Percentiles rank a stretch among this genome's conserved stretches.
Evolutionary conservation across 2,888 invertebrate genomes (phyloP).

Genomic region (Drosophila dives): DNA sequence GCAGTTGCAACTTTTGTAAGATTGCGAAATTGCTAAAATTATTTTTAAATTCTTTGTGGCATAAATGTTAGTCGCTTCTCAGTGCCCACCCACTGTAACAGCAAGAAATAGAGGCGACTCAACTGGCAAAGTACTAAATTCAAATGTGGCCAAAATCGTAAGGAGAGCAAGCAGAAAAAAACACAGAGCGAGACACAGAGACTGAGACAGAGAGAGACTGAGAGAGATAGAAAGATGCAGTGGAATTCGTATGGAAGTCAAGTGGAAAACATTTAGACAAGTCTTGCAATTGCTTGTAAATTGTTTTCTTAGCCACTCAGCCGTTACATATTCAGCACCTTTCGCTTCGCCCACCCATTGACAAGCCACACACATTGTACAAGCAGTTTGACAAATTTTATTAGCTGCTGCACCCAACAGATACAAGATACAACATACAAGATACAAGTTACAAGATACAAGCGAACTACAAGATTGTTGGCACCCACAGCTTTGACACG

Average conservation of each 20-base stretch:
- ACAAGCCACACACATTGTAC: slow-evolving; percentile 38
- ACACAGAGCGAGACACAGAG: background rate
- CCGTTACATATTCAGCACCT: slow-evolving; percentile 74
- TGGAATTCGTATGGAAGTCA: slow-evolving; percentile 67
- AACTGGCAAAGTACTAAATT: slow-evolving; percentile 19
- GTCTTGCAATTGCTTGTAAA: slow-evolving; percentile 12
- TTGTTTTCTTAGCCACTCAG: slow-evolving; percentile 58
- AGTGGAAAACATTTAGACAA: slow-evolving; percentile 53
- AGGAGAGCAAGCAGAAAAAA: slow-evolving; percentile 42
- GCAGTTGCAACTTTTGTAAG: slow-evolving; percentile 21
- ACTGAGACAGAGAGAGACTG: background rate
- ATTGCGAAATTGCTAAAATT: slow-evolving; percentile 76
- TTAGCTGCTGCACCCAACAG: slow-evolving; percentile 67
- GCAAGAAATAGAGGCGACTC: slow-evolving; percentile 8
- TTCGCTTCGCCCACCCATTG: slow-evolving; percentile 59
- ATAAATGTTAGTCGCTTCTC: slow-evolving; percentile 81
- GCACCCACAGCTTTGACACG: slow-evolving; percentile 28
- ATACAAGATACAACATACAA: slow-evolving; percentile 19
- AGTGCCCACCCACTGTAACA: slow-evolving; percentile 78
- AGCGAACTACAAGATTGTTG: slow-evolving; percentile 8
- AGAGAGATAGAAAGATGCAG: slow-evolving; percentile 3
- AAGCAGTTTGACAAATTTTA: slow-evolving; percentile 75
- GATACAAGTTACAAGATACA: slow-evolving; percentile 5
- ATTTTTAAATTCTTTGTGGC: slow-evolving; percentile 78
- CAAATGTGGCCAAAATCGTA: slow-evolving; percentile 36